Percentiles rank a stretch among this genome's conserved stretches.
phyloP scores from a whole-genome alignment of 2,797 vertebrate species.

The Coregonus ussuriensis region DNA sequence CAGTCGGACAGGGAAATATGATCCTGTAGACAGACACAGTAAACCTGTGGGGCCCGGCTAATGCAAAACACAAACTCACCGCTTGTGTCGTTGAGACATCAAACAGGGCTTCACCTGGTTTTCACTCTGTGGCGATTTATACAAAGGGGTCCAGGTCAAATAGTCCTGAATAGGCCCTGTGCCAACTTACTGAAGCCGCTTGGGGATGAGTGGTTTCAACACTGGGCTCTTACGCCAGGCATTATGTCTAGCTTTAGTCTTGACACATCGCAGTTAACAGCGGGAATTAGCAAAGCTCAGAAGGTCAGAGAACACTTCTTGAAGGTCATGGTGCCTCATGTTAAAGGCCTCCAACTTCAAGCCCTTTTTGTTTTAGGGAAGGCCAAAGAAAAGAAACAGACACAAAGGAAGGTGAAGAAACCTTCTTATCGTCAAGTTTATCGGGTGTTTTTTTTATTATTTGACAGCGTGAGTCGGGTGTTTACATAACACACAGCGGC shows the following conservation, averaged over 20 bases:
- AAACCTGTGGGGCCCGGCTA: not conserved
- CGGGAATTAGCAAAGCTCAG: not conserved
- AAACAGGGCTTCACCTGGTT: not conserved
- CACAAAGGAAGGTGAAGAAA: not conserved
- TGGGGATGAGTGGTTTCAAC: not conserved
- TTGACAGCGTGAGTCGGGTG: constrained; percentile 73
- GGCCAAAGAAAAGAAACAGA: too few relatives aligned
- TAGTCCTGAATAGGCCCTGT: not conserved
- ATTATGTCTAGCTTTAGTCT: constrained; percentile 1
- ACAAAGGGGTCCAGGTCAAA: not conserved
- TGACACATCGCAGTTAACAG: constrained; percentile 25
- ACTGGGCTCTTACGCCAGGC: too few relatives aligned
- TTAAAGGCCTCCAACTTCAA: constrained; percentile 6
- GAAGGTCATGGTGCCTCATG: constrained; percentile 10
- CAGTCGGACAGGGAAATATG: not conserved
- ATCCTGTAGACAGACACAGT: not conserved
- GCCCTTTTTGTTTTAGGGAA: not conserved
- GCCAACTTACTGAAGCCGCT: not conserved
- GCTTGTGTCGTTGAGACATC: not conserved
- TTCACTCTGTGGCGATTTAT: not conserved
- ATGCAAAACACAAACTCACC: not conserved
- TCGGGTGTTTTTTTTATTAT: constrained; percentile 72
- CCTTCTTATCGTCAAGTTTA: too few relatives aligned
- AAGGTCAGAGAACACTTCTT: not conserved
- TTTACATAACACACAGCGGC: constrained; percentile 77